Base-by-base conservation (phyloP, 2,113 vertebrate genomes). In the Oncorhynchus gorbuscha region DNA sequence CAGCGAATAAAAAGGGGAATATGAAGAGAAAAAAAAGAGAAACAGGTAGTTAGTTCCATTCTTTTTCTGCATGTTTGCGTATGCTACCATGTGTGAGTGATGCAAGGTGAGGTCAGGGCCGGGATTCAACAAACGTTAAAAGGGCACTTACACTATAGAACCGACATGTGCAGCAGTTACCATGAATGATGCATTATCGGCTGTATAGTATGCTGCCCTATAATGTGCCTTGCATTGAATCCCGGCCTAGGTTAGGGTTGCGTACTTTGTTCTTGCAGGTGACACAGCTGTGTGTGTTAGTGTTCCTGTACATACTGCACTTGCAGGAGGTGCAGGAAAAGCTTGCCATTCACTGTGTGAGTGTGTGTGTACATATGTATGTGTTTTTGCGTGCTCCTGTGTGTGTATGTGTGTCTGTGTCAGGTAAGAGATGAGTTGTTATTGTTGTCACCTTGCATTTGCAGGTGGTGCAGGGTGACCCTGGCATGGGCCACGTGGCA, bases 381-480 rank as follows among this genome's bases (percentile, higher is more conserved):
- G 6, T 39, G 72, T 39, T 55, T 64, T 35, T 16, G 18, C n/a
- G 11, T 49, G 20, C 24, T 28, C 28, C 3, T 51, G 18, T 22
- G 26, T 35, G 20, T 62, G 22, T 48, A 8, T 16, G 13, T 20
- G 4, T 48, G 4, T 30, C 22, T 14, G 22, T 26, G 39, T 45
- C 35, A 24, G 35, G 18, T 39, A 59, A 35, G 5, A 14, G 30
- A 14, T 24, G 28, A 18, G 51, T 55, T 55, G 51, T 55, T 55
- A 4, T 55, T 20, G 84, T 0, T 95, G 84, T 0, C 94, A 99
- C 97, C 97, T 99, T 97, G 94, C 97, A 99, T 86, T 93, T 94
- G 93, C 97, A 99, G 84, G 92, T 94, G 49, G 96, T 97, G 77
- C 97, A 99, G 65, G 95, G 95, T 26, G 95, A 94, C 75, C 92